These are phyloP conservation scores for Probaryconus sp. DNA, from an alignment of 1,140 invertebrate species.

Conservation along the genomic window DNA sequence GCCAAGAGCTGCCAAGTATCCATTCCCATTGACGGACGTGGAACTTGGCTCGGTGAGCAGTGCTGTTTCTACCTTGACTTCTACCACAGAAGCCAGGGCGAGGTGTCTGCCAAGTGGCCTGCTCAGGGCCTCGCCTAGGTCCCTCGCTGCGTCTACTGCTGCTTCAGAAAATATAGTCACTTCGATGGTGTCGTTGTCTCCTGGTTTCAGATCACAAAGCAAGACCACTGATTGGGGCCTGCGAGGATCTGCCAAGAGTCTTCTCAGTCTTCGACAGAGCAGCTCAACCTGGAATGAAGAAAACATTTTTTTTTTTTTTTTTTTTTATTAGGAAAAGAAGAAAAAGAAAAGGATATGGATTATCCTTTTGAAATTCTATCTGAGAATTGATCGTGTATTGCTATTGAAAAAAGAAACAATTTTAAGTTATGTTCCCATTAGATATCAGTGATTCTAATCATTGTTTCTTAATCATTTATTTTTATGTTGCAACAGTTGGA, in stretches of 20 bases:
- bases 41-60: constrained; percentile 79
- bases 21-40: constrained; percentile 78
- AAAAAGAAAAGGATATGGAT: too few species aligned
- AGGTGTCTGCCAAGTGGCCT: constrained; percentile 79
- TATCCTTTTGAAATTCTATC: too few species aligned
- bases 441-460: too few species aligned
- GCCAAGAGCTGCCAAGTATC: constrained; percentile 77
- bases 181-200: constrained; percentile 89
- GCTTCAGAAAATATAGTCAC: constrained; percentile 85
- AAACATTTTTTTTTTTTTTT: neutral
- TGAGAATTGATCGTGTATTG: too few species aligned
- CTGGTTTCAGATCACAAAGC: constrained; percentile 88
- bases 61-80: constrained; percentile 88
- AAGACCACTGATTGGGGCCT: constrained; percentile 83
- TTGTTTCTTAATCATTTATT: too few species aligned
- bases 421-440: too few species aligned
- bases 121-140: constrained; percentile 85
- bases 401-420: too few species aligned
- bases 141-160: constrained; percentile 81
- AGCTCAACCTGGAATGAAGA: constrained; percentile 78
- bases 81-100: constrained; percentile 85
- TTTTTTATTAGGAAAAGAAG: too few species aligned
- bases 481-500: too few species aligned
- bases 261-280: constrained; percentile 83
- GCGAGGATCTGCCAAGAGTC: constrained; percentile 81